Percentiles rank a stretch among this genome's conserved stretches.
These are phyloP conservation scores for Melanotaenia duboulayi DNA, from an alignment of 2,113 vertebrate genomes.

Conservation along the genomic window DNA sequence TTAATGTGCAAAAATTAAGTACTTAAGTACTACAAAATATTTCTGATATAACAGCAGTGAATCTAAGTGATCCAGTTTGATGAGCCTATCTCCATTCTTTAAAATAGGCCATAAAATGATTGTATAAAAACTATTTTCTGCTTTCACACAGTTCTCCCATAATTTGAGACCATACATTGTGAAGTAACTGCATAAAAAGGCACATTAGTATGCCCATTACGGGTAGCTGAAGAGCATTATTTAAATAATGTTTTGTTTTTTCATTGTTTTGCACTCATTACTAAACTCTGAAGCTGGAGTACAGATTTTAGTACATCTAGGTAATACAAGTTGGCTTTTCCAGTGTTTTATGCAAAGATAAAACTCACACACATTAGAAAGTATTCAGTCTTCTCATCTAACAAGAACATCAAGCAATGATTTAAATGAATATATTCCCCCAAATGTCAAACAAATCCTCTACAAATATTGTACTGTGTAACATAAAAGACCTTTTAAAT, in stretches of 20 bases:
- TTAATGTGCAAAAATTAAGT: too few species aligned
- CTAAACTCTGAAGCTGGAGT: background rate
- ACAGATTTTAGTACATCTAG: background rate
- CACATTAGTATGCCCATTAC: background rate
- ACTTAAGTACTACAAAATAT: too few species aligned
- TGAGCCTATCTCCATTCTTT: too few species aligned
- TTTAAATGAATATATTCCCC: background rate
- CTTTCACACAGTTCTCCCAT: too few species aligned
- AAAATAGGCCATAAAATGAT: too few species aligned
- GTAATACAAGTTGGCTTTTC: background rate
- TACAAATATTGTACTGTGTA: background rate
- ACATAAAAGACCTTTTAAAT: background rate
- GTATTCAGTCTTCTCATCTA: background rate
- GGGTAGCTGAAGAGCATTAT: background rate
- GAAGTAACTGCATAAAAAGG: background rate
- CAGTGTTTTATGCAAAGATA: background rate
- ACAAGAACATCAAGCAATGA: background rate
- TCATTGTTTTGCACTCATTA: background rate
- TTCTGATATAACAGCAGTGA: too few species aligned
- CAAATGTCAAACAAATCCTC: conserved; percentile 16
- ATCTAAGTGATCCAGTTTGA: too few species aligned
- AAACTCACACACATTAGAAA: background rate
- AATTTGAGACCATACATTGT: background rate
- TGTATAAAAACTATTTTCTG: too few species aligned
- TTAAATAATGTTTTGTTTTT: background rate